Conservation (phyloP, 2,888 invertebrate species). For the Catocala nupta region DNA sequence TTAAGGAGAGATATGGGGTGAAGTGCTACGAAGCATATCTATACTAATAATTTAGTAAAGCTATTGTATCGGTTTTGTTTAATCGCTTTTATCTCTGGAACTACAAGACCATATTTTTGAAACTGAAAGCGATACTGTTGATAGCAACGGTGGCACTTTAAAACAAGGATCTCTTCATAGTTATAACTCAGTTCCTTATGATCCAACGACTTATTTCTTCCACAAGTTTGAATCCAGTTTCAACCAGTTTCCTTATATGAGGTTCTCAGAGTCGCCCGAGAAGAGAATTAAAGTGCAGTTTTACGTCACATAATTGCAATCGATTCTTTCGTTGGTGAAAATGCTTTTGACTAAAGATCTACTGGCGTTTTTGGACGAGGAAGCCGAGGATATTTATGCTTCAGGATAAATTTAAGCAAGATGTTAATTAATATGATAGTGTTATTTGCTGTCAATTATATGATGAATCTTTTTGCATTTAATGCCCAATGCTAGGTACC, state of each 20-base stretch:
- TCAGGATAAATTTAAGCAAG: constrained; percentile 89
- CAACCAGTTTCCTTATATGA: constrained; percentile 94
- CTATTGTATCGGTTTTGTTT: no score
- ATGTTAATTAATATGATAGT: not conserved
- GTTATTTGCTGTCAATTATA: no score
- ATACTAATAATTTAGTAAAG: no score
- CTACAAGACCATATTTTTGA: constrained; percentile 59
- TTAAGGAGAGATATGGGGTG: no score
- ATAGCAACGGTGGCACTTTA: constrained; percentile 70
- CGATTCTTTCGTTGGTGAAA: constrained; percentile 93
- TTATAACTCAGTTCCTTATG: constrained; percentile 91
- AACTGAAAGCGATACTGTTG: constrained; percentile 73
- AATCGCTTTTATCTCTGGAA: no score
- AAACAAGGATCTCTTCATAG: constrained; percentile 84
- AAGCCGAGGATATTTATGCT: constrained; percentile 92
- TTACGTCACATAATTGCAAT: constrained; percentile 92
- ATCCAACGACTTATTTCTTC: constrained; percentile 95
- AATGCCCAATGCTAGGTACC: no score
- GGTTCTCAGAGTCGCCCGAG: constrained; percentile 91
- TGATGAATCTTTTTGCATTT: not conserved
- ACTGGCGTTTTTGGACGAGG: constrained; percentile 93
- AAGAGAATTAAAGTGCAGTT: constrained; percentile 90
- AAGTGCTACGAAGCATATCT: no score
- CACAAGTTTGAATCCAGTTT: constrained; percentile 97
- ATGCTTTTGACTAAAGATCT: constrained; percentile 95